A percentile compares a stretch with the other conserved stretches of the same genome.
Conservation (phyloP, 1,140 invertebrate species). For the Bombus superbus region DNA sequence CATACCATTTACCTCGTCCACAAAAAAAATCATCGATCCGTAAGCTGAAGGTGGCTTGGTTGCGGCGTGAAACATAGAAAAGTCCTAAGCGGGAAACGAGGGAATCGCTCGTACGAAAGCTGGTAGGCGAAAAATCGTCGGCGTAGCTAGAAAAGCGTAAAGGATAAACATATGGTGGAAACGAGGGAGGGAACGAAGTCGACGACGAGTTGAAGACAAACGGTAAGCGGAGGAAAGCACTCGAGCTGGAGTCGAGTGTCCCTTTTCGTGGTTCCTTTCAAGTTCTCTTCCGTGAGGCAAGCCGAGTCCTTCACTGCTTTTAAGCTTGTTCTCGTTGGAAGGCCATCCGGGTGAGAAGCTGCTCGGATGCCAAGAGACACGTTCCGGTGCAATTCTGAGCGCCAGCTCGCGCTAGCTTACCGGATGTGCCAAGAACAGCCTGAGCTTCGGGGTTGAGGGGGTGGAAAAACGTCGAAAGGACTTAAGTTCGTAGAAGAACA, state of each 20-base stretch:
- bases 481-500: slow-evolving; percentile 52
- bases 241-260: slow-evolving; percentile 63
- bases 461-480: slow-evolving; percentile 49
- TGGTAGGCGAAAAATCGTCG: slow-evolving; percentile 35
- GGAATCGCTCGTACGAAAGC: slow-evolving; percentile 46
- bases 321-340: slow-evolving; percentile 63
- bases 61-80: neutral
- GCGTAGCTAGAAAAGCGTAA: neutral
- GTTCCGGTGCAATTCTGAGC: slow-evolving; percentile 23
- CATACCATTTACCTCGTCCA: neutral
- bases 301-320: slow-evolving; percentile 64
- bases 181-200: slow-evolving; percentile 9
- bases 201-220: slow-evolving; percentile 54
- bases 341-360: slow-evolving; percentile 43
- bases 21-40: neutral
- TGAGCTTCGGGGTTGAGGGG: neutral
- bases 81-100: slow-evolving; percentile 16
- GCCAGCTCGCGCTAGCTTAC: slow-evolving; percentile 20
- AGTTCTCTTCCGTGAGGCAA: slow-evolving; percentile 62
- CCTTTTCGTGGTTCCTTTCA: slow-evolving; percentile 67
- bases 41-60: neutral
- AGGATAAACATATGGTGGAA: neutral
- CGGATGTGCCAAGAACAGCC: slow-evolving; percentile 39
- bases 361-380: slow-evolving; percentile 54
- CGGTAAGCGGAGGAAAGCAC: slow-evolving; percentile 59